Evolutionary conservation across 2,113 vertebrate species (phyloP).

Genomic region (Elephas maximus): DNA sequence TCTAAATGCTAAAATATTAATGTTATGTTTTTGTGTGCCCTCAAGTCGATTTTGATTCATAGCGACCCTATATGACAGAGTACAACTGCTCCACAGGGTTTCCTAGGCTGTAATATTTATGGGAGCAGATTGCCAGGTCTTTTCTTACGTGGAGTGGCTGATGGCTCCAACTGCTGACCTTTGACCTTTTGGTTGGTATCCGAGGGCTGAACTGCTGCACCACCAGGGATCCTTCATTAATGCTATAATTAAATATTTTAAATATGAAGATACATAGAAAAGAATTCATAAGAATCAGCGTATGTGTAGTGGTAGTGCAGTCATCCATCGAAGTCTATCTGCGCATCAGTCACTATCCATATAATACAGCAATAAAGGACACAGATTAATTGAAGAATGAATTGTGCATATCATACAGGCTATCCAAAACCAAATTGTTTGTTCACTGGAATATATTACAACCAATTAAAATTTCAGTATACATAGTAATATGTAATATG

Average conservation of each 20-base stretch:
- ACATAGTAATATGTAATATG: neutral
- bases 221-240: no score
- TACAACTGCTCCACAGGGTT: neutral
- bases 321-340: neutral
- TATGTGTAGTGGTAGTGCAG: neutral
- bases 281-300: neutral
- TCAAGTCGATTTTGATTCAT: no score
- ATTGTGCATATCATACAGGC: neutral
- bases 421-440: constrained; percentile 24
- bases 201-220: no score
- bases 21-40: no score
- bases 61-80: no score
- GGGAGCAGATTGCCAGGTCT: no score
- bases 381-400: neutral
- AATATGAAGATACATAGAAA: neutral
- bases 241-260: neutral
- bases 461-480: constrained; percentile 31
- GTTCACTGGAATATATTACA: neutral
- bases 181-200: no score
- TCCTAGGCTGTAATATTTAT: no score
- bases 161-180: no score
- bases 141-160: no score
- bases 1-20: neutral
- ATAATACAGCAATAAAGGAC: neutral
- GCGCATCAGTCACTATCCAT: neutral